These are phyloP conservation scores for Brachirus orientalis DNA, from an alignment of 2,113 vertebrate species.

Conservation along the genomic window DNA sequence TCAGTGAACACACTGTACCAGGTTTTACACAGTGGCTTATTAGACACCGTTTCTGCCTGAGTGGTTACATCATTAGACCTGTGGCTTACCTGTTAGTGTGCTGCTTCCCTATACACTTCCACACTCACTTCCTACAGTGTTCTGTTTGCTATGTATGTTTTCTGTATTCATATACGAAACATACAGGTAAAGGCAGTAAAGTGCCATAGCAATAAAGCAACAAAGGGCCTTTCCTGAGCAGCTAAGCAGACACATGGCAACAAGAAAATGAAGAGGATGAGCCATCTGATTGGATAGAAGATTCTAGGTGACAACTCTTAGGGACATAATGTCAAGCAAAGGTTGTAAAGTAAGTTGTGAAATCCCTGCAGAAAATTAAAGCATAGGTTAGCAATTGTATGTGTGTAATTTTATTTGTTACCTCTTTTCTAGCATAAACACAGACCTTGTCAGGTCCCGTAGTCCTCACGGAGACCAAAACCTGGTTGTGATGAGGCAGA, in stretches of 20 bases:
- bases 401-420: too few relatives aligned
- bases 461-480: too few relatives aligned
- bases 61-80: slow-evolving; percentile 30
- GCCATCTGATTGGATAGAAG: neutral
- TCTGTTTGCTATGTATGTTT: neutral
- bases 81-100: slow-evolving; percentile 32
- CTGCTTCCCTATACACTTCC: slow-evolving; percentile 14
- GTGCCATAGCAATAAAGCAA: neutral
- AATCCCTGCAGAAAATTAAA: slow-evolving; percentile 1
- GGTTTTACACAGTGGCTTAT: slow-evolving; percentile 17
- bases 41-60: too few relatives aligned
- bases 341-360: neutral
- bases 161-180: neutral
- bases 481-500: too few relatives aligned
- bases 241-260: neutral
- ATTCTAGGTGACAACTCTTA: neutral
- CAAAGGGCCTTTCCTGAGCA: neutral
- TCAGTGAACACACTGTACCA: neutral
- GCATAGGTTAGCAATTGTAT: neutral
- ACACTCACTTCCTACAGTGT: slow-evolving; percentile 32
- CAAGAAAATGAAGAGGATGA: neutral
- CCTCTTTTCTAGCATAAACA: too few relatives aligned
- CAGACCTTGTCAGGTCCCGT: too few relatives aligned
- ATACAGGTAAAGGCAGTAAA: neutral
- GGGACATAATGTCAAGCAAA: neutral